Percentiles rank a stretch among this genome's conserved stretches.
phyloP scores from a whole-genome alignment of 2,797 vertebrate genomes.

The Zalophus californianus region DNA sequence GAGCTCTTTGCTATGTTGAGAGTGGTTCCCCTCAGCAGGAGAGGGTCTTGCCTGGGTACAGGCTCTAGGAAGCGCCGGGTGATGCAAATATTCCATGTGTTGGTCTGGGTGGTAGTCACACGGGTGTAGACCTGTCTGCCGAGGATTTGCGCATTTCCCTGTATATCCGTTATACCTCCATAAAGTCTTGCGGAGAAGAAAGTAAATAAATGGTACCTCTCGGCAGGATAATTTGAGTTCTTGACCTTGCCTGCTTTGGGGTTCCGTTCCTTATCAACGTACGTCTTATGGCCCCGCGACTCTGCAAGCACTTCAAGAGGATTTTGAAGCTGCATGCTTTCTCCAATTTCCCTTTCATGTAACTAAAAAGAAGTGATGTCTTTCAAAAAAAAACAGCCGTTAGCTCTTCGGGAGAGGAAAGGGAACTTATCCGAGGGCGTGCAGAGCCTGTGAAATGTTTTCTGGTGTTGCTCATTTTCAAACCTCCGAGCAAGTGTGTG shows the following conservation, averaged over 20 bases:
- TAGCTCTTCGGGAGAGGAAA: not conserved
- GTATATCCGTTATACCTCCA: not conserved
- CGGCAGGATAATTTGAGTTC: not conserved
- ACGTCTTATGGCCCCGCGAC: fast-evolving
- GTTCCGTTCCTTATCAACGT: fast-evolving
- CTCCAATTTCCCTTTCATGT: not conserved
- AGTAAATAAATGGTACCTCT: fast-evolving
- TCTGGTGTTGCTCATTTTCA: not conserved
- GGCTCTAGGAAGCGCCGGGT: fast-evolving
- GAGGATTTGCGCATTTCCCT: fast-evolving
- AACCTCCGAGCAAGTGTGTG: not conserved
- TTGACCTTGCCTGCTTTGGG: not conserved
- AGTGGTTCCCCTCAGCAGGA: fast-evolving
- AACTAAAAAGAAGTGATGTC: not conserved
- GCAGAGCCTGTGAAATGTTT: not conserved
- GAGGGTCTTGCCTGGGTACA: not conserved
- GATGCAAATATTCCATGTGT: fast-evolving
- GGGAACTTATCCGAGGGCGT: fast-evolving
- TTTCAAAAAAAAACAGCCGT: not conserved
- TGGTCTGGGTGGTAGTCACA: not conserved
- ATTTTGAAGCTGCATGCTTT: not conserved
- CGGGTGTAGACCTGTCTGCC: fast-evolving
- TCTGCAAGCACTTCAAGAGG: not conserved
- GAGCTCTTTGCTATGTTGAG: fast-evolving
- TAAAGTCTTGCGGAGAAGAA: not conserved